These are phyloP conservation scores for Drosophila pachea DNA, from an alignment of 1,140 invertebrate genomes.

Conservation along the genomic window DNA sequence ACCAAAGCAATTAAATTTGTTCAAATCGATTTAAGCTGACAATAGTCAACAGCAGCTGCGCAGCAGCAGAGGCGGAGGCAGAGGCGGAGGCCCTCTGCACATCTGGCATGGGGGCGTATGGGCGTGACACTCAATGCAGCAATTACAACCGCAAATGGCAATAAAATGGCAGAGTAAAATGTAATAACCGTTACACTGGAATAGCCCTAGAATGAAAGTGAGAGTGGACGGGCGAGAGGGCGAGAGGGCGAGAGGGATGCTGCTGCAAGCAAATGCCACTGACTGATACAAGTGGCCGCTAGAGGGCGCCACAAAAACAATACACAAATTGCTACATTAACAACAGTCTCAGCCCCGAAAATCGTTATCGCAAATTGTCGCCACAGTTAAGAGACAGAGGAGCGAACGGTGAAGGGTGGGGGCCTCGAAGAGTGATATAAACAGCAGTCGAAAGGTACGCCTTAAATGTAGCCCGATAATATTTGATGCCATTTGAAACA, in stretches of 20 bases:
- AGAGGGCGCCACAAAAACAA: slow-evolving; percentile 46
- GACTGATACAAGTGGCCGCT: slow-evolving; percentile 11
- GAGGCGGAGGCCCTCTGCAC: slow-evolving; percentile 28
- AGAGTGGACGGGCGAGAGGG: neutral
- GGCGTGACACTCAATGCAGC: slow-evolving; percentile 50
- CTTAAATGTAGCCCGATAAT: slow-evolving; percentile 31
- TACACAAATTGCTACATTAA: slow-evolving; percentile 48
- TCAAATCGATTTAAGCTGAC: slow-evolving; percentile 73
- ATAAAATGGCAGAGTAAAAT: slow-evolving; percentile 71
- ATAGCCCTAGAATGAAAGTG: neutral
- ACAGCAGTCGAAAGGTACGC: neutral
- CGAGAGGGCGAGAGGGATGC: neutral
- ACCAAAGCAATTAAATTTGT: slow-evolving; percentile 74
- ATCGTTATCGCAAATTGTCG: slow-evolving; percentile 50
- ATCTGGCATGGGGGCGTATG: slow-evolving; percentile 29
- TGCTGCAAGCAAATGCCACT: slow-evolving; percentile 3
- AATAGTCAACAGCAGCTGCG: slow-evolving; percentile 43
- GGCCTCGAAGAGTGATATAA: too few species aligned
- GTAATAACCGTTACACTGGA: slow-evolving; percentile 45
- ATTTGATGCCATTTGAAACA: slow-evolving; percentile 30
- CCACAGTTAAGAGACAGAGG: slow-evolving; percentile 29
- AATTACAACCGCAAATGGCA: slow-evolving; percentile 73
- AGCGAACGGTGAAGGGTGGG: neutral
- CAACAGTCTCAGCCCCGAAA: slow-evolving; percentile 35
- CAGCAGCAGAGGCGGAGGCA: neutral